A percentile compares a stretch with the other conserved stretches of the same genome.
phyloP scores from a whole-genome alignment of 2,797 vertebrate genomes.

The Fundulus diaphanus region DNA sequence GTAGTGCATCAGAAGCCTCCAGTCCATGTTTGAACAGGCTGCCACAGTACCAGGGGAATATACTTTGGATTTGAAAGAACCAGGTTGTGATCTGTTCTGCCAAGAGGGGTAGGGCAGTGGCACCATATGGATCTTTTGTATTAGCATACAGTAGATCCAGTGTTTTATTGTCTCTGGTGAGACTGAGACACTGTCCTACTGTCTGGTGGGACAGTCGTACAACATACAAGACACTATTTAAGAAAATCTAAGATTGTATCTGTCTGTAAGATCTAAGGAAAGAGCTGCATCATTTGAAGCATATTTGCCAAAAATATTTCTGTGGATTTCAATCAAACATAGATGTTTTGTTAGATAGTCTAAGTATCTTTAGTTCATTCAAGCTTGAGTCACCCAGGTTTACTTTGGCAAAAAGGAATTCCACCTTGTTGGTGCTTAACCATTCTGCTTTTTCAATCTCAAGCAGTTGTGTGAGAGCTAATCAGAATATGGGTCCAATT shows the following conservation, averaged over 20 bases:
- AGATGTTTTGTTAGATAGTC: neutral
- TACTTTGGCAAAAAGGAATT: constrained; percentile 2
- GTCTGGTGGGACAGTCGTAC: too few relatives aligned
- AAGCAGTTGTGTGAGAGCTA: neutral
- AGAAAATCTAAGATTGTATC: constrained; percentile 44
- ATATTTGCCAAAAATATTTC: constrained; percentile 21
- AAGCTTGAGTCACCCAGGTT: constrained; percentile 10
- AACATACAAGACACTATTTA: constrained; percentile 55
- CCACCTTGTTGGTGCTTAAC: neutral
- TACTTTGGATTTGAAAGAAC: too few relatives aligned
- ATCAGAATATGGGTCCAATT: neutral
- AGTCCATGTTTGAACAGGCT: too few relatives aligned
- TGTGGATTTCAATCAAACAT: neutral
- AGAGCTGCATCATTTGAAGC: constrained; percentile 11
- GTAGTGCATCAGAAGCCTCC: too few relatives aligned
- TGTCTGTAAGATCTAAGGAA: constrained; percentile 15
- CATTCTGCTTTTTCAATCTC: neutral
- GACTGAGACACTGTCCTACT: too few relatives aligned
- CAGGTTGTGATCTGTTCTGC: too few relatives aligned
- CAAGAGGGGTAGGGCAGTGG: too few relatives aligned
- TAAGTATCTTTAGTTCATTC: neutral
- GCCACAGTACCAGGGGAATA: too few relatives aligned
- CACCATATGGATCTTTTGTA: too few relatives aligned
- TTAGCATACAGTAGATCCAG: too few relatives aligned
- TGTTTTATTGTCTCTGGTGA: too few relatives aligned